Percentiles rank a stretch among this genome's conserved stretches.
These are phyloP conservation scores for Apis laboriosa DNA, from an alignment of 1,140 invertebrate species.

Conservation along the genomic window DNA sequence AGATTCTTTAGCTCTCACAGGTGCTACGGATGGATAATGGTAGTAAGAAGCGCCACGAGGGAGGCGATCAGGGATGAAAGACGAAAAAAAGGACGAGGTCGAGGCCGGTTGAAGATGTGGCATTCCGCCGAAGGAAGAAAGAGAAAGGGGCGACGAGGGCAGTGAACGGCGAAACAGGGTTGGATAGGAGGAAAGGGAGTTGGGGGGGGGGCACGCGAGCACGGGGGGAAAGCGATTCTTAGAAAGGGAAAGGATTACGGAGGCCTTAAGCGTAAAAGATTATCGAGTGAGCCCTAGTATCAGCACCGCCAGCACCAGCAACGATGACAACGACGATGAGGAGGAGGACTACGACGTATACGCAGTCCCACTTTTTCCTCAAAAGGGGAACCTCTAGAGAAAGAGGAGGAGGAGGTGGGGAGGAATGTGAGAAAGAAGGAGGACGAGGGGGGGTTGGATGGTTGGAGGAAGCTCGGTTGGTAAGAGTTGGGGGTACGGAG, in stretches of 20 bases:
- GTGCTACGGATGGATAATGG: constrained; percentile 25
- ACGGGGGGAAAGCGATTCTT: constrained; percentile 10
- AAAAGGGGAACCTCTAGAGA: constrained; percentile 48
- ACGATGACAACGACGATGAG: constrained; percentile 34
- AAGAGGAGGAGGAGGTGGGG: constrained; percentile 36
- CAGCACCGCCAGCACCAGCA: constrained; percentile 27
- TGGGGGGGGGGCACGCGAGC: constrained; percentile 7
- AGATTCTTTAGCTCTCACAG: constrained; percentile 19
- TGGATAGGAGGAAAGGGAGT: background rate
- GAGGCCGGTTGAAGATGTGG: background rate
- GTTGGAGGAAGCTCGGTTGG: constrained; percentile 56
- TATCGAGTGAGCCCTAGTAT: constrained; percentile 69
- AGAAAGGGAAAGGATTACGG: constrained; percentile 72
- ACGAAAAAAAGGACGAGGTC: background rate
- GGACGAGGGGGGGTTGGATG: constrained; percentile 52
- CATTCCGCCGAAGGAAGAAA: background rate
- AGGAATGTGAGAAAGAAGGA: constrained; percentile 48
- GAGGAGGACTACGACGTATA: constrained; percentile 48
- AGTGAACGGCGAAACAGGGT: constrained; percentile 24
- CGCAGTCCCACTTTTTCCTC: constrained; percentile 63
- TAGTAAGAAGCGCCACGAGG: constrained; percentile 3
- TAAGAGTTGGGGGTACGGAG: constrained; percentile 74
- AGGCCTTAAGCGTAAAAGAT: constrained; percentile 76
- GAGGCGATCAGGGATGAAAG: background rate
- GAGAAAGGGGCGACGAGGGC: background rate